These are phyloP conservation scores for Berghia stephanieae DNA, from an alignment of 1,140 invertebrate species.

Conservation along the genomic window DNA sequence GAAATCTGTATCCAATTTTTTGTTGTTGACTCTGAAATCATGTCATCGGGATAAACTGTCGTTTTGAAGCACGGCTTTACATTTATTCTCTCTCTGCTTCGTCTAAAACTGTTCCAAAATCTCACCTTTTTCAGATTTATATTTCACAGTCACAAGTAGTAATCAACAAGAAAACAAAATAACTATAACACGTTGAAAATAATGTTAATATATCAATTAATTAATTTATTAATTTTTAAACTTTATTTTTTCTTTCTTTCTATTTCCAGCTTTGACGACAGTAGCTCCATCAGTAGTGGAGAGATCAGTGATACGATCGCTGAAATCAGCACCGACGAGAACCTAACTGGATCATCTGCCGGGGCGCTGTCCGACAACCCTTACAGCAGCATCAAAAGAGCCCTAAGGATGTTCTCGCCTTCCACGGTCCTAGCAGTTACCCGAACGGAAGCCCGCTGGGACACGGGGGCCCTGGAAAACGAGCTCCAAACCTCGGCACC, in stretches of 20 bases:
- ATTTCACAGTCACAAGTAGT: no score
- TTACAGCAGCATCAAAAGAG: conserved; percentile 65
- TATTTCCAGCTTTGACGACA: conserved; percentile 72
- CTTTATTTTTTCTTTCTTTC: conserved; percentile 28
- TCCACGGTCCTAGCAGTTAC: background rate
- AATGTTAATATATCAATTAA: background rate
- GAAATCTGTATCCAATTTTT: no score
- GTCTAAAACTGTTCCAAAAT: no score
- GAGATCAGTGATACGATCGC: conserved; percentile 71
- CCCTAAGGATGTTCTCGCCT: conserved; percentile 47
- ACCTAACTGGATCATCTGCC: conserved; percentile 68
- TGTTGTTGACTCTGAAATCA: no score
- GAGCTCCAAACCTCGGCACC: conserved; percentile 57
- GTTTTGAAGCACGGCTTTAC: no score
- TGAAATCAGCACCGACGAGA: conserved; percentile 72
- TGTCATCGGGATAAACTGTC: no score
- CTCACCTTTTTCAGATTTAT: no score
- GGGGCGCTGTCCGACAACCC: conserved; percentile 62
- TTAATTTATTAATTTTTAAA: background rate
- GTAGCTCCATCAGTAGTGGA: conserved; percentile 72
- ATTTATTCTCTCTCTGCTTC: no score
- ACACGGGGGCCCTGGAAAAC: conserved; percentile 40
- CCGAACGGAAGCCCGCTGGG: background rate
- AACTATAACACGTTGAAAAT: no score
- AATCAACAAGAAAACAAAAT: no score